Percentiles rank a stretch among this genome's conserved stretches.
These are phyloP conservation scores for Lates japonicus DNA, from an alignment of 2,797 vertebrate genomes.

Conservation along the genomic window DNA sequence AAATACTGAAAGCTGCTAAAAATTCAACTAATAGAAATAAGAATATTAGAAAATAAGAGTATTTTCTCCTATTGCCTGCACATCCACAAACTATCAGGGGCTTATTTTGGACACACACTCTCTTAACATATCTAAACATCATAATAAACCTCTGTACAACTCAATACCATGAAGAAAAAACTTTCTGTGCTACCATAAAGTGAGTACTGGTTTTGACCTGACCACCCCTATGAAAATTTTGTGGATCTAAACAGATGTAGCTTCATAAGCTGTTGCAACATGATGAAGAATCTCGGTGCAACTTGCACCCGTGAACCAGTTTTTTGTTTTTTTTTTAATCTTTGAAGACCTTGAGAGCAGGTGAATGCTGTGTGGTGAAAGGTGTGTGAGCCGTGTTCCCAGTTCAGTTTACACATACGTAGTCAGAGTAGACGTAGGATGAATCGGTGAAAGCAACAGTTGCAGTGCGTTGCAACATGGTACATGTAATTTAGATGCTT, in stretches of 20 bases:
- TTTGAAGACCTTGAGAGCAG: not conserved
- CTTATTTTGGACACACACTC: too few species aligned
- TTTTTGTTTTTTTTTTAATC: not conserved
- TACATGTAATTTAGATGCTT: not conserved
- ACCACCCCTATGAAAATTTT: not conserved
- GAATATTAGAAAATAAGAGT: too few species aligned
- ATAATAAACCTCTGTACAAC: too few species aligned
- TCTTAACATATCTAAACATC: too few species aligned
- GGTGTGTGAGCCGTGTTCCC: conserved; percentile 1
- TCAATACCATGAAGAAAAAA: too few species aligned
- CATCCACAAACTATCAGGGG: too few species aligned
- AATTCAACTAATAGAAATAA: too few species aligned
- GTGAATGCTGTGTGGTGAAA: not conserved
- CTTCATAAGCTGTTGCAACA: not conserved
- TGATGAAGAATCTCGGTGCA: not conserved
- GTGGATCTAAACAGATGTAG: conserved; percentile 9
- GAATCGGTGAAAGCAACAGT: conserved; percentile 31
- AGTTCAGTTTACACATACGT: conserved; percentile 17
- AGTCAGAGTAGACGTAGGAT: conserved; percentile 13
- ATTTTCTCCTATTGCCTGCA: too few species aligned
- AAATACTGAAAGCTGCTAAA: too few species aligned
- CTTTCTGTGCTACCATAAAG: too few species aligned
- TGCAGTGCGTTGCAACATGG: conserved; percentile 30
- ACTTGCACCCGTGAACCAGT: not conserved
- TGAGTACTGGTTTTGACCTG: too few species aligned